Evolutionary conservation across 2,797 vertebrate species (phyloP), one percentile per base, ranked within the genome.

Genomic region (Karalla daura): DNA sequence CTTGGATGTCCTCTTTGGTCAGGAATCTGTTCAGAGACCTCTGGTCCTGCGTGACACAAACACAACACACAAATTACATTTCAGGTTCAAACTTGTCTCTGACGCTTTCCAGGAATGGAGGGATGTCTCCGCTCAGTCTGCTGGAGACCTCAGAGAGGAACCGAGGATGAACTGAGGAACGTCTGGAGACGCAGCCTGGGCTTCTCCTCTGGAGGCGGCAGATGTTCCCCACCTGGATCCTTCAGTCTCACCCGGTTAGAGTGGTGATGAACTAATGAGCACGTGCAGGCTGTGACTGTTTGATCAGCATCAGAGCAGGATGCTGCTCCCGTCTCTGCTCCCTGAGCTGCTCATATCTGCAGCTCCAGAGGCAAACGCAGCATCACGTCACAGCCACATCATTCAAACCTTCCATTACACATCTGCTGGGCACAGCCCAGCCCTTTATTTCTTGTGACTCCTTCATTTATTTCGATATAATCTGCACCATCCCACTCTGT

Each of bases 11-110:
- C 73, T 93, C 91, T 55, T 81, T 88, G 0, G 28, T 11, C 64
- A 95, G 49, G 71, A 90, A 89, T 23, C 84, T 86, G 45, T 67
- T 86, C 78, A 94, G 70, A 59, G 81, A 73, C 17, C 13, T 63
- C 7, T 32, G 14, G 27, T 94, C 89, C 92, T 92, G 75, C 40
- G 55, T n/a, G 2, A 62, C 12, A 49, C 20, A 44, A 25, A 40
- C 36, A 56, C 0, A 59, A 44, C 27, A 17, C 21, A 45, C 43
- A 5, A 54, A 15, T 37, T 20, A 24, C 13, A 32, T 18, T 27
- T 49, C 15, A 7, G 51, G 25, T 36, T 4, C 14, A 45, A 45
- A n/a, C n/a, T 13, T 37, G 5, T 17, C 37, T n/a, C 10, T 23
- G 11, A 39, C 24, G 36, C n/a, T 24, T 32, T 41, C 17, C 9